These are phyloP conservation scores for Metellina segmentata DNA, from an alignment of 2,888 invertebrate genomes.

Conservation along the genomic window DNA sequence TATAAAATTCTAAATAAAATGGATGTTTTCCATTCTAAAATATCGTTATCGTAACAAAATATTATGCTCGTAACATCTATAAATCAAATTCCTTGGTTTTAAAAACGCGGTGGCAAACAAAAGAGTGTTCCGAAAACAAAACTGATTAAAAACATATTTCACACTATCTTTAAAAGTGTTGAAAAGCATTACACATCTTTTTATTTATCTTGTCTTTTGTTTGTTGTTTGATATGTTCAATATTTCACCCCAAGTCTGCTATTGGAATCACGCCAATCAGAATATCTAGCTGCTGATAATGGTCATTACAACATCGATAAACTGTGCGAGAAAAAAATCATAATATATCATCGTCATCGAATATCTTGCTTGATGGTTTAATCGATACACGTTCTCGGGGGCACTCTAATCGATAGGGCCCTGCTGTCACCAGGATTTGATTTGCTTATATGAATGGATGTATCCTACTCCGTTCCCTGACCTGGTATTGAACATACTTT, in stretches of 20 bases:
- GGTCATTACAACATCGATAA: conserved; percentile 67
- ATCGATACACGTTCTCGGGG: conserved; percentile 52
- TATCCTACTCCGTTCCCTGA: conserved; percentile 1
- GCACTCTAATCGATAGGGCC: conserved; percentile 52
- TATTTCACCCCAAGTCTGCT: conserved; percentile 38
- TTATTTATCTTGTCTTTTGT: conserved; percentile 40
- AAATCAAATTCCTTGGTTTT: too few relatives aligned
- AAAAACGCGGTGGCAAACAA: too few relatives aligned
- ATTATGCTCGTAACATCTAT: too few relatives aligned
- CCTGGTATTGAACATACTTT: conserved; percentile 27
- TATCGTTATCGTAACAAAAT: too few relatives aligned
- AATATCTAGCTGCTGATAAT: conserved; percentile 47
- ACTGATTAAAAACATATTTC: not conserved
- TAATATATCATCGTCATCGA: conserved; percentile 66
- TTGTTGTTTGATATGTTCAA: conserved; percentile 58
- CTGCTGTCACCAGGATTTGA: conserved; percentile 60
- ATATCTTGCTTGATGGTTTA: conserved; percentile 68
- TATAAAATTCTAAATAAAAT: too few relatives aligned
- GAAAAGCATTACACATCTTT: not conserved
- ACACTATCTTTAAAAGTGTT: not conserved
- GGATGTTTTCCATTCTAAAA: too few relatives aligned
- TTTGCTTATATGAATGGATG: conserved; percentile 55
- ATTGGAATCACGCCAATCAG: conserved; percentile 37
- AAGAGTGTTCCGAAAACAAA: not conserved
- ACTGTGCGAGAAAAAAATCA: conserved; percentile 47